Conservation (phyloP, 2,888 invertebrate species). For the Scaptomyza tumidula region DNA sequence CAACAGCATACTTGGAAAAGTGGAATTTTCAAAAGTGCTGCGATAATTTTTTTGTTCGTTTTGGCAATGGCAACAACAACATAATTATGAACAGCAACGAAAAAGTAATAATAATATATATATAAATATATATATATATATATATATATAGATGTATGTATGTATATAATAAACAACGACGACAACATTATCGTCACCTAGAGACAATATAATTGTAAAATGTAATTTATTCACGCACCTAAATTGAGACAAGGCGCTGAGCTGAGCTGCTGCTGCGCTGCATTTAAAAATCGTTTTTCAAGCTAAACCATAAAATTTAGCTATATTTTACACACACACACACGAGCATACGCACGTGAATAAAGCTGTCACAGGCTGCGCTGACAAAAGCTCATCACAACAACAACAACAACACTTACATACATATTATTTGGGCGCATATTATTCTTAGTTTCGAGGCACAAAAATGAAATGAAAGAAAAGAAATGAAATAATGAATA, state of each 20-base stretch:
- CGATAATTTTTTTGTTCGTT: constrained; percentile 44
- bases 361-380: constrained; percentile 7
- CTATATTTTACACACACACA: constrained; percentile 17
- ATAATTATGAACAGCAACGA: constrained; percentile 66
- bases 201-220: constrained; percentile 76
- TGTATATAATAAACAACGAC: constrained; percentile 49
- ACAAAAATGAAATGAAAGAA: not conserved
- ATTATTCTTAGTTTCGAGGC: constrained; percentile 12
- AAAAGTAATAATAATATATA: too few relatives aligned
- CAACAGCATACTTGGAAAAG: constrained; percentile 62
- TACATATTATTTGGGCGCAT: constrained; percentile 2
- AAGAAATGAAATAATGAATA: constrained; percentile 8
- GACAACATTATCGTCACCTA: constrained; percentile 80
- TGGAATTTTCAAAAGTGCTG: constrained; percentile 71
- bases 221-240: constrained; percentile 68
- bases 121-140: too few relatives aligned
- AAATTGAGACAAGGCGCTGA: constrained; percentile 42
- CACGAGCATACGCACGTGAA: not conserved
- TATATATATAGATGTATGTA: too few relatives aligned
- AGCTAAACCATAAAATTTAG: constrained; percentile 14
- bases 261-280: not conserved
- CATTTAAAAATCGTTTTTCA: not conserved
- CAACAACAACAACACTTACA: constrained; percentile 13
- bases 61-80: constrained; percentile 60
- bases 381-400: constrained; percentile 12